phyloP scores from a whole-genome alignment of 2,888 invertebrate genomes.

The Drosophila subsilvestris region DNA sequence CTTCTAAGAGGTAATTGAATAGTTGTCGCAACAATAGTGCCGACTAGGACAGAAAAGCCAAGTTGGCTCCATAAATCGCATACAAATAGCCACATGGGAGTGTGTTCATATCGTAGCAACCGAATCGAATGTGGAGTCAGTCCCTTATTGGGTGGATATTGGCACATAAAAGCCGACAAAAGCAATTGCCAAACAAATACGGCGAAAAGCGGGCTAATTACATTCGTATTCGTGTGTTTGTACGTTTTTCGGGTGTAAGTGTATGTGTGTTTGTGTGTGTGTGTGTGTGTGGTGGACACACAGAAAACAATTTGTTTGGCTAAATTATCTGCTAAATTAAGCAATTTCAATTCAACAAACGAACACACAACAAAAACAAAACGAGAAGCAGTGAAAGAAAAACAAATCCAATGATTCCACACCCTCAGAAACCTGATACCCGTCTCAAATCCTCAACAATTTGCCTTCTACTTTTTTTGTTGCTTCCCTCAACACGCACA shows the following conservation, averaged over 20 bases:
- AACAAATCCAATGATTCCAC: conserved; percentile 21
- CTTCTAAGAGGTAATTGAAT: conserved; percentile 33
- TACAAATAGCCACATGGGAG: conserved; percentile 48
- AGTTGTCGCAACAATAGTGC: conserved; percentile 46
- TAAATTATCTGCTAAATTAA: conserved; percentile 78
- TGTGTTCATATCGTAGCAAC: conserved; percentile 23
- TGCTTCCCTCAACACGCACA: background rate
- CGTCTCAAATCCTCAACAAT: conserved; percentile 29
- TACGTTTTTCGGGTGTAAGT: conserved; percentile 15
- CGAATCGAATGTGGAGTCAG: background rate
- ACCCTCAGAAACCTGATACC: conserved; percentile 28
- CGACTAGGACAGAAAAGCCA: conserved; percentile 33
- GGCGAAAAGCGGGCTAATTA: conserved; percentile 57
- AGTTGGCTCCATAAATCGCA: conserved; percentile 53
- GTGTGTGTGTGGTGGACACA: background rate
- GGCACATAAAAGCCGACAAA: conserved; percentile 39
- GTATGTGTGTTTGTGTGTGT: background rate
- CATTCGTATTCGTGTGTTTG: conserved; percentile 23
- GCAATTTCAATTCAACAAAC: conserved; percentile 76
- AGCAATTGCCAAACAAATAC: conserved; percentile 52
- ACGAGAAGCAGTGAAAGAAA: background rate
- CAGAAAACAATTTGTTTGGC: conserved; percentile 53
- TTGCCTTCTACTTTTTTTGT: conserved; percentile 13
- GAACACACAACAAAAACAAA: conserved; percentile 26
- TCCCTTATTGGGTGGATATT: background rate